Conservation (phyloP, 1,140 invertebrate species). For the Hypsibius dujardini region DNA sequence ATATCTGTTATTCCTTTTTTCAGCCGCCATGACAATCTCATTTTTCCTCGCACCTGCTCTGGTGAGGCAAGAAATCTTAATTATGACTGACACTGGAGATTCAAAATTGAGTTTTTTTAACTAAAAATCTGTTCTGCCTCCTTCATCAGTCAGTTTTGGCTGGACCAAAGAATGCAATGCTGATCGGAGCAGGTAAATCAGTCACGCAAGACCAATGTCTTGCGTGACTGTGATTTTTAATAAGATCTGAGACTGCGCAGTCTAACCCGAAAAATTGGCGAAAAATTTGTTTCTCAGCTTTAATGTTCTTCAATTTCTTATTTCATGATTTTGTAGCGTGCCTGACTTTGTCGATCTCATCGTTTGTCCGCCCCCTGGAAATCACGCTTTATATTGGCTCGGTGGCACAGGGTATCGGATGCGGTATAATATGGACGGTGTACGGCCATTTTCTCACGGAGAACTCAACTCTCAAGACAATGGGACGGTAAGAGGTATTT, state of each 20-base stretch:
- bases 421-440: slow-evolving; percentile 3
- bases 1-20: neutral
- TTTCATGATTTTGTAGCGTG: neutral
- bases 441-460: neutral
- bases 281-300: too few species aligned
- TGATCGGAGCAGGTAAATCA: slow-evolving; percentile 6
- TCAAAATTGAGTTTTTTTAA: too few species aligned
- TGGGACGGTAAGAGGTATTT: slow-evolving; percentile 7
- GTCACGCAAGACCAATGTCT: neutral
- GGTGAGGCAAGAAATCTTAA: too few species aligned
- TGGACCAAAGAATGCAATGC: neutral
- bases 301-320: too few species aligned
- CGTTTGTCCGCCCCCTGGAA: neutral
- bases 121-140: neutral
- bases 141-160: neutral
- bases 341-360: neutral
- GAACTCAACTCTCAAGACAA: neutral
- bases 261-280: too few species aligned
- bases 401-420: neutral
- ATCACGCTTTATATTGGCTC: neutral
- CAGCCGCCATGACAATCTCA: neutral
- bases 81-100: too few species aligned
- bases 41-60: neutral
- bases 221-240: too few species aligned
- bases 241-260: too few species aligned